Evolutionary conservation across 1,140 invertebrate species (phyloP), one percentile per base, ranked within the genome.

Genomic region (Drosophila erecta): DNA sequence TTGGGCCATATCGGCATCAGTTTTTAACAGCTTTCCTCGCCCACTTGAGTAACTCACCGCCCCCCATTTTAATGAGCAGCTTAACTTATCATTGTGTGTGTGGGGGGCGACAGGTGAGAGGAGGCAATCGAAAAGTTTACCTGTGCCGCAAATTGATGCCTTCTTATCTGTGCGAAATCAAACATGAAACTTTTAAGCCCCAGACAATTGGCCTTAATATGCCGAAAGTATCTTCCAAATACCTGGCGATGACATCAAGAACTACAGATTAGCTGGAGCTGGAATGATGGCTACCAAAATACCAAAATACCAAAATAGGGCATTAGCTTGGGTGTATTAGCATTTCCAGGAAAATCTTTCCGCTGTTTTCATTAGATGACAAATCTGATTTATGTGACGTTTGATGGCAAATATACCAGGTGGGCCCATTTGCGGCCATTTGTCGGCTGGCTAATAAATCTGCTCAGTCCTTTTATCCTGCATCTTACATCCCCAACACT

Each of bases 351-450:
- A 14, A 40, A 50, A 38, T 53, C 46, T 41, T 40, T 20, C 49
- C 46, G 59, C 65, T 76, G 59, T 50, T 78, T 76, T 66, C 71
- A 74, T 73, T 89, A 72, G 78, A 76, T 78, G 84, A 72, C 84
- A 89, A 89, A 89, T 89, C 84, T 84, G 84, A 89, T 89, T 89
- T 89, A 89, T 89, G 85, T 80, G 84, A 66, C 85, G 84, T 84
- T 80, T 89, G 84, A 89, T 89, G 87, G 76, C 64, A 44, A 49
- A 57, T 71, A 65, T 50, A 76, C 66, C 65, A 85, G 66, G 64
- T 65, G 56, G 54, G 44, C 57, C 69, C 64, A 83, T 67, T 55
- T 76, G 44, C 37, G 50, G 37, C 43, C 37, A 57, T 87, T 76
- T 70, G 56, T 79, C 70, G 38, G 75, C 43, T 54, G 61, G 62